A percentile compares a stretch with the other conserved stretches of the same genome.
phyloP scores from a whole-genome alignment of 53 echinoderm and acorn worm species.

The Echinarachnius parma region DNA sequence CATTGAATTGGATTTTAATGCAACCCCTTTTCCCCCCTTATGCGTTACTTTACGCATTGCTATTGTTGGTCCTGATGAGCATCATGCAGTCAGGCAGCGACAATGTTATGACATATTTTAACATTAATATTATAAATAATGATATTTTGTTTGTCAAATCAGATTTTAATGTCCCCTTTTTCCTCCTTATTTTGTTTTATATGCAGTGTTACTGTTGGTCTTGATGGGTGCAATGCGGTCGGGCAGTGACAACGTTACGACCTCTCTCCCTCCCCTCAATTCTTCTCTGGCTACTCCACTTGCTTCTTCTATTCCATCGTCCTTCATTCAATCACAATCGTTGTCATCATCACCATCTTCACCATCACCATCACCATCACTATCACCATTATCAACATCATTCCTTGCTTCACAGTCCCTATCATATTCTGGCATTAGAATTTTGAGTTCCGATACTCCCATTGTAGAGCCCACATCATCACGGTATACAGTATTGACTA shows the following conservation, averaged over 20 bases:
- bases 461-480: not conserved
- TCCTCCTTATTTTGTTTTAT: not conserved
- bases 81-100: too few species aligned
- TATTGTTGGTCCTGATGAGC: too few species aligned
- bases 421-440: not conserved
- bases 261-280: not conserved
- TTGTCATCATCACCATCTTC: not conserved
- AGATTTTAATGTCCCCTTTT: too few species aligned
- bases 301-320: not conserved
- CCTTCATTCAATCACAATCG: not conserved
- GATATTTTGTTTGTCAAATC: too few species aligned
- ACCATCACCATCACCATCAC: not conserved
- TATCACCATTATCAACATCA: not conserved
- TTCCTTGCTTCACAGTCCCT: not conserved
- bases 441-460: not conserved
- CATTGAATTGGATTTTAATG: too few species aligned
- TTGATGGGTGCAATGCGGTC: not conserved
- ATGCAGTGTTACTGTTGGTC: not conserved
- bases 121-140: too few species aligned
- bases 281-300: not conserved
- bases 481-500: not conserved
- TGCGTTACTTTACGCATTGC: too few species aligned
- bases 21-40: too few species aligned
- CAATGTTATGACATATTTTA: too few species aligned
- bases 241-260: conserved; percentile 6